phyloP scores from a whole-genome alignment of 2,113 vertebrate genomes.

The Charina bottae region DNA sequence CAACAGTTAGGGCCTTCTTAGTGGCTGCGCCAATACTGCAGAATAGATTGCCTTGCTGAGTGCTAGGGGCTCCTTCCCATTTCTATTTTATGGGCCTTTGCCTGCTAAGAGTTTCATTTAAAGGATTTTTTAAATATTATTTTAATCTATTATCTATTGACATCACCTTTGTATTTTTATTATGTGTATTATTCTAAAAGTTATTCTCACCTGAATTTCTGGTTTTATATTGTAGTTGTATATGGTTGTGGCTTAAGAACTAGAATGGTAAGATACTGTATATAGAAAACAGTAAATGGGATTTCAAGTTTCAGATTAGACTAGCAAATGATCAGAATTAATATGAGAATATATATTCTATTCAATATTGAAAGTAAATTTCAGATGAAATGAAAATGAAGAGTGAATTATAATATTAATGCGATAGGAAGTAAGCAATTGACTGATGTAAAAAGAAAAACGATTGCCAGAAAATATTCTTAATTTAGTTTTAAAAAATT shows the following conservation, averaged over 20 bases:
- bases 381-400: background rate
- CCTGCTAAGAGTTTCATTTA: background rate
- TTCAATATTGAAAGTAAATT: background rate
- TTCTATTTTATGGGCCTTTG: background rate
- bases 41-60: background rate
- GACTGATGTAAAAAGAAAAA: background rate
- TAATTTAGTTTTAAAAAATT: constrained; percentile 3
- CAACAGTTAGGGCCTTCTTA: background rate
- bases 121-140: background rate
- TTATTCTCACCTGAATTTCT: background rate
- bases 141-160: background rate
- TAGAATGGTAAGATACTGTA: background rate
- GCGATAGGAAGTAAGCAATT: background rate
- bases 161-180: background rate
- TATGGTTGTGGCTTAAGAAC: background rate
- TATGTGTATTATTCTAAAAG: background rate
- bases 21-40: background rate
- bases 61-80: background rate
- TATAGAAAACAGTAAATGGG: background rate
- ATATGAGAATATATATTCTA: background rate
- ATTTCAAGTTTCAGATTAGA: background rate
- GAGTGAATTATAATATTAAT: background rate
- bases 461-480: background rate
- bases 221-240: background rate
- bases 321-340: constrained; percentile 7